These are phyloP conservation scores for Pissodes strobi DNA, from an alignment of 1,140 invertebrate species.

Conservation along the genomic window DNA sequence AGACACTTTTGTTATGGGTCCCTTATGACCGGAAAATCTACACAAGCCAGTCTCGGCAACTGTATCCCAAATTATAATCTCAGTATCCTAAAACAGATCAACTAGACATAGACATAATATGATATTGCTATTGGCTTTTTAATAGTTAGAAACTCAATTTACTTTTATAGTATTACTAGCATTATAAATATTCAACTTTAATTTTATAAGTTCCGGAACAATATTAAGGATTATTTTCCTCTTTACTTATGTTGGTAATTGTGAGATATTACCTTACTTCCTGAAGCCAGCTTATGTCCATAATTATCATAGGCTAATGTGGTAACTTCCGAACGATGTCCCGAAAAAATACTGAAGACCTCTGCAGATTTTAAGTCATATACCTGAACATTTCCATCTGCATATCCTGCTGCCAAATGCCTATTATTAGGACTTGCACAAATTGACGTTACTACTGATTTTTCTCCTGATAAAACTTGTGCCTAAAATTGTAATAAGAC, in stretches of 20 bases:
- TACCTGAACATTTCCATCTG: constrained; percentile 84
- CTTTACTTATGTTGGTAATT: background rate
- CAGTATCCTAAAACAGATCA: constrained; percentile 78
- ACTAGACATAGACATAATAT: too few species aligned
- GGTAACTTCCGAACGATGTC: constrained; percentile 87
- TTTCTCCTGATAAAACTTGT: constrained; percentile 77
- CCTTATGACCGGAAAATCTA: constrained; percentile 91
- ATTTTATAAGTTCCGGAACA: too few species aligned
- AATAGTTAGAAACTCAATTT: too few species aligned
- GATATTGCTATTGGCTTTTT: too few species aligned
- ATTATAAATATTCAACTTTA: too few species aligned
- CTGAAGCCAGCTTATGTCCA: constrained; percentile 82
- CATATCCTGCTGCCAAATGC: constrained; percentile 88
- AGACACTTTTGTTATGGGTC: constrained; percentile 80
- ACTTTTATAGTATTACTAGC: too few species aligned
- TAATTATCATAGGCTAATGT: constrained; percentile 78
- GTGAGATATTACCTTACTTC: constrained; percentile 82
- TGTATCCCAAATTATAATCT: constrained; percentile 94
- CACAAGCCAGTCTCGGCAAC: constrained; percentile 88
- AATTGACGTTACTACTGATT: constrained; percentile 74
- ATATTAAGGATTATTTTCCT: too few species aligned
- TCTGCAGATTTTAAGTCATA: constrained; percentile 76
- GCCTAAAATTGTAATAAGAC: too few species aligned
- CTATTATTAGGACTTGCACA: constrained; percentile 72
- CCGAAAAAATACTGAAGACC: constrained; percentile 77